Conservation (phyloP, 2,113 vertebrate genomes). For the Bubalus kerabau region DNA sequence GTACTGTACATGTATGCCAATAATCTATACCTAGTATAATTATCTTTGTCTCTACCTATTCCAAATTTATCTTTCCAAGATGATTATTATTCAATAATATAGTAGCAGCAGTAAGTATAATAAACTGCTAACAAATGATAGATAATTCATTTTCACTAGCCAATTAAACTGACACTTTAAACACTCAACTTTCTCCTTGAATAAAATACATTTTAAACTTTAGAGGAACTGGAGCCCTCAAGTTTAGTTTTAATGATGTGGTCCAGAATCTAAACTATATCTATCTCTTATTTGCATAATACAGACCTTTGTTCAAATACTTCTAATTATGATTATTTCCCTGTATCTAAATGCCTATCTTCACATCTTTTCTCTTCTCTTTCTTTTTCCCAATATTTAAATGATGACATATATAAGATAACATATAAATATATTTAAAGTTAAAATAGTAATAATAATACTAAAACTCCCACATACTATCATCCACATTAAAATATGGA, state of each 20-base stretch:
- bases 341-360: not conserved
- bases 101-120: not conserved
- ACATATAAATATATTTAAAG: not conserved
- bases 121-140: not conserved
- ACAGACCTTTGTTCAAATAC: not conserved
- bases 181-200: not conserved
- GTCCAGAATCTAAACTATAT: not conserved
- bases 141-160: conserved; percentile 38
- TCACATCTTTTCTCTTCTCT: not conserved
- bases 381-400: not conserved
- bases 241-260: not conserved
- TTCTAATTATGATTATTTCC: not conserved
- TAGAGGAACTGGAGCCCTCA: not conserved
- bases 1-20: not conserved
- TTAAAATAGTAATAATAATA: not conserved
- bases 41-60: not conserved
- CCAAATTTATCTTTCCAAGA: not conserved
- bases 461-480: not conserved
- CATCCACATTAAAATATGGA: not conserved
- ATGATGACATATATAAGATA: not conserved
- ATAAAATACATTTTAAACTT: conserved; percentile 27
- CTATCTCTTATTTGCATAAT: not conserved
- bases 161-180: conserved; percentile 27
- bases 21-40: not conserved
- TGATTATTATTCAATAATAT: not conserved